Percentiles rank a stretch among this genome's conserved stretches.
These are phyloP conservation scores for Ceyx erithaca DNA, from an alignment of 2,797 vertebrate genomes.

Conservation along the genomic window DNA sequence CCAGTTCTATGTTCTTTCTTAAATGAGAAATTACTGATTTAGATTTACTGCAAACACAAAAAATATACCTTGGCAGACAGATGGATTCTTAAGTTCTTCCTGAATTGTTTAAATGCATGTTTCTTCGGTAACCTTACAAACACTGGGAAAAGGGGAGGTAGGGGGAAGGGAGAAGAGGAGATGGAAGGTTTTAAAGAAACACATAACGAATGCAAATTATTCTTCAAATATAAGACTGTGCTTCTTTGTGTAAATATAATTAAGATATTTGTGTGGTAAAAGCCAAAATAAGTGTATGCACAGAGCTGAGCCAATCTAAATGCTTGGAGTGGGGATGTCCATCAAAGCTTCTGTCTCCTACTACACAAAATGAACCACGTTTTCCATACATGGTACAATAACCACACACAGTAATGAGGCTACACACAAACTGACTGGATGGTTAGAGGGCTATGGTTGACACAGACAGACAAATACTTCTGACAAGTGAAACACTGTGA, in stretches of 20 bases:
- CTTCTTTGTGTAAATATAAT: neutral
- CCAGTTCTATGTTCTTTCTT: neutral
- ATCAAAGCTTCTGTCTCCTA: neutral
- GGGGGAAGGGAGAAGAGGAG: constrained; percentile 33
- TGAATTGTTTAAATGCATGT: constrained; percentile 66
- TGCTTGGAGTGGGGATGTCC: neutral
- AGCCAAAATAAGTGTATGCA: neutral
- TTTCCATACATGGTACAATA: neutral
- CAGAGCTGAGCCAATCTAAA: neutral
- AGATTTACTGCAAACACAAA: constrained; percentile 44
- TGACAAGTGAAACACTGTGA: neutral
- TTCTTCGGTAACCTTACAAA: constrained; percentile 71
- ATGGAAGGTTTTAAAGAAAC: constrained; percentile 62
- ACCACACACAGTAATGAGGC: neutral
- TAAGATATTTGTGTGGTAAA: neutral
- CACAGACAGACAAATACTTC: neutral
- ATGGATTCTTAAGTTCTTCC: constrained; percentile 58
- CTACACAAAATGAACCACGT: neutral
- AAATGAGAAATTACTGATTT: neutral
- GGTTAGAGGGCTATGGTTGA: neutral
- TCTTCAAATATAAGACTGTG: neutral
- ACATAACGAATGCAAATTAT: neutral
- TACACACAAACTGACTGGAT: neutral
- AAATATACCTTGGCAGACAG: constrained; percentile 55
- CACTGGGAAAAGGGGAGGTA: constrained; percentile 50